These are phyloP conservation scores for Alsophila aescularia DNA, from an alignment of 2,888 invertebrate genomes.

Conservation along the genomic window DNA sequence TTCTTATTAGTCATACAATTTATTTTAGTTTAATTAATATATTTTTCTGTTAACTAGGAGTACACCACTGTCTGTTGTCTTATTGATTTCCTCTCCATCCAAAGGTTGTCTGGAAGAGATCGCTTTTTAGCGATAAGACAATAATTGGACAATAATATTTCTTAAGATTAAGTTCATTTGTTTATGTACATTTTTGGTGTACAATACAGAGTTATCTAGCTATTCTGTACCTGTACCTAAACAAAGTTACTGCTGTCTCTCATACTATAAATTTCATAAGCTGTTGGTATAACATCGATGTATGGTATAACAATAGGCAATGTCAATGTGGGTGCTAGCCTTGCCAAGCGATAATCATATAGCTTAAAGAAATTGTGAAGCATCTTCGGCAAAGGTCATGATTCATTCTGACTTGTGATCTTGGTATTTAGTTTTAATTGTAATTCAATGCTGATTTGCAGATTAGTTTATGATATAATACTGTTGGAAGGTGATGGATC, in stretches of 20 bases:
- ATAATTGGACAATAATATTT: no score
- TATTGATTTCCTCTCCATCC: no score
- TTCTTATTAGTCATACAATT: no score
- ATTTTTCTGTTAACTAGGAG: no score
- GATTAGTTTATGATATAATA: not conserved
- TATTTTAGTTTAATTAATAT: no score
- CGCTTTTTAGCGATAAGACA: no score
- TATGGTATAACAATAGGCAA: conserved; percentile 1
- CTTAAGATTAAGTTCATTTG: no score
- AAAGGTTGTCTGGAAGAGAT: no score
- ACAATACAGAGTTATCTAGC: not conserved
- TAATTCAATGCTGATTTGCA: not conserved
- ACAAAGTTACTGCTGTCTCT: conserved; percentile 1
- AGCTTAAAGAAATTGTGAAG: conserved; percentile 7
- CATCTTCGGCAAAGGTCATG: conserved; percentile 7
- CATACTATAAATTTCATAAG: conserved; percentile 8
- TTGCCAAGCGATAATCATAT: conserved; percentile 10
- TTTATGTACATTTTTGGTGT: no score
- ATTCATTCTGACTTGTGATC: conserved; percentile 4
- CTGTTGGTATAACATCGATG: conserved; percentile 1
- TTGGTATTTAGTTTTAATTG: conserved; percentile 6
- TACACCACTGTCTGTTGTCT: no score
- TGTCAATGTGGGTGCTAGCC: conserved; percentile 7
- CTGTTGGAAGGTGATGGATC: not conserved
- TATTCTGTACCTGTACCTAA: not conserved